These are phyloP conservation scores for Drosophila formosana DNA, from an alignment of 2,888 invertebrate genomes.

Conservation along the genomic window DNA sequence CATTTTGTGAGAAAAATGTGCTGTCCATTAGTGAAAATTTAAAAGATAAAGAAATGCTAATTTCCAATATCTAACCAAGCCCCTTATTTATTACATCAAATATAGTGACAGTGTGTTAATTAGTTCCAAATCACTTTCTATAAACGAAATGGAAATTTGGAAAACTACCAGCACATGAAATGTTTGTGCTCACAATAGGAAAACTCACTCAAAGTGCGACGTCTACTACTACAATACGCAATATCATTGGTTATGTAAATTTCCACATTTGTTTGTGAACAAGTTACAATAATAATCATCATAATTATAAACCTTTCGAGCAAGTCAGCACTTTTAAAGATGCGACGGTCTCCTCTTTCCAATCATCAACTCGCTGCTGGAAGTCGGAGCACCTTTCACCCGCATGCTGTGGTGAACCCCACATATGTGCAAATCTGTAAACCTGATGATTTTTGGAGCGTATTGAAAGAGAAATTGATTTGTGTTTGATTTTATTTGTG, in stretches of 20 bases:
- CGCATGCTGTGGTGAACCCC: constrained; percentile 17
- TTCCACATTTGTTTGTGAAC: neutral
- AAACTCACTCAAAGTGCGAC: neutral
- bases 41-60: too few species aligned
- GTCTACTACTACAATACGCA: too few species aligned
- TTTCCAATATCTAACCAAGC: neutral
- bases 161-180: neutral
- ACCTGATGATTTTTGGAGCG: constrained; percentile 20
- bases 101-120: neutral
- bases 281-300: constrained; percentile 13
- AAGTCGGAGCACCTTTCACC: constrained; percentile 58
- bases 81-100: neutral
- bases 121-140: neutral
- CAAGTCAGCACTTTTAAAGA: constrained; percentile 13
- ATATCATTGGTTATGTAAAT: constrained; percentile 15
- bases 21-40: neutral
- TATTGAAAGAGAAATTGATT: constrained; percentile 65
- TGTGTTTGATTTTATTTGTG: constrained; percentile 19
- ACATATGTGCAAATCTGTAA: constrained; percentile 21
- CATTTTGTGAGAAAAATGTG: neutral
- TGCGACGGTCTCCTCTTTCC: constrained; percentile 1
- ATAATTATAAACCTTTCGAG: constrained; percentile 19
- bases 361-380: constrained; percentile 1
- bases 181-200: neutral
- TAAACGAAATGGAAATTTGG: neutral